Base-by-base conservation (phyloP, 2,797 vertebrate genomes). In the Etheostoma perlongum region DNA sequence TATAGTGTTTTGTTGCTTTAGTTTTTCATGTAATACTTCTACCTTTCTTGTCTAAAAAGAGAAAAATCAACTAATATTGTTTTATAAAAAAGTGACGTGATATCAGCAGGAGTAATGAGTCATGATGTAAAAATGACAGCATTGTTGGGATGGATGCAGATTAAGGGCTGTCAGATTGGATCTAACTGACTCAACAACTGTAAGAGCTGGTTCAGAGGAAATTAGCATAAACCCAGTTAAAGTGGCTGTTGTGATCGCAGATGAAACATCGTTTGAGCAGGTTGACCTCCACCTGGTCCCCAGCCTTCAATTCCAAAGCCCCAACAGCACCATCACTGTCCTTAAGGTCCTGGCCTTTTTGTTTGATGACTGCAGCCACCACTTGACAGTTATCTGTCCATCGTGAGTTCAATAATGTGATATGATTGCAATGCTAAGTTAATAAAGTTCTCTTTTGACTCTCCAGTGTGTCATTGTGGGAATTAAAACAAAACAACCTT, bases 171-270 rank as follows among this genome's bases (percentile, higher is more conserved):
- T 59, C 23, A 55, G 23, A 44, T 19, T 63, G 53, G 4, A 54
- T 79, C 51, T 54, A 73, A 51, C 55, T 69, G 51, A 49, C 36
- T 61, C 62, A 46, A 42, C 47, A 16, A 66, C 69, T 33, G 21
- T 66, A 4, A 66, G 53, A 12, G 36, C 12, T 40, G 10, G 10
- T n/a, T 82, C 84, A 27, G 89, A 90, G 47, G 89, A 21, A 51
- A 94, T 94, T 40, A 96, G 91, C 81, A 95, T 86, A 83, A 94
- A 95, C 42, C 91, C 93, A 1, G 86, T 93, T 82, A 95, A 95
- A 1, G 93, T 95, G 85, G 63, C 25, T 90, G n/a, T 7, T 15
- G 70, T 82, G 36, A n/a, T 94, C 93, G 3, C 92, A 94, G 73
- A 96, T 52, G 47, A 25, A 27, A 67, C 91, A 94, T 23, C 67